Evolutionary conservation across 2,888 invertebrate species (phyloP), one percentile per base, ranked within the genome.

Genomic region (Frankliniella fusca): DNA sequence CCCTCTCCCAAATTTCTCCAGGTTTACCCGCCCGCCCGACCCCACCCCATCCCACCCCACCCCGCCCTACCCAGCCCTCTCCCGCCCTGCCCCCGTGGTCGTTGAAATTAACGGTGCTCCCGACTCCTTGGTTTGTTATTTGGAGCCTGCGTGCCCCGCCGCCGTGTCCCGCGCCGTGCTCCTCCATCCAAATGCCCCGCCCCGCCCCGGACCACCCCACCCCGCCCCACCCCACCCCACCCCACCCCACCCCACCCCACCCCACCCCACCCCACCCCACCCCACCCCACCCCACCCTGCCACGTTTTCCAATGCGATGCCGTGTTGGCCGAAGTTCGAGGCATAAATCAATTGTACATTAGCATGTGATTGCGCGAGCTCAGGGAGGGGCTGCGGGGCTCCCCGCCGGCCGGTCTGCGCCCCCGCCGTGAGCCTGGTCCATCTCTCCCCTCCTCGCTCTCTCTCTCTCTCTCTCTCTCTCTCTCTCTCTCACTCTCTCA

Each of bases 321-420:
- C 70, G 70, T 70, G 70, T 70, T 70, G 70, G 70, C 70, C 70
- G 23, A 70, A 70, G 70, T 70, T 70, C 23, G 70, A 70, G 23
- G 70, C 70, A 70, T 70, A 70, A 70, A 70, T 70, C 70, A 70
- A 70, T 70, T 70, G 70, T 70, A 70, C 70, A 70, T 70, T 70
- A 70, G 70, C 70, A 70, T 70, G 70, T 70, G 70, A 70, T 70
- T 70, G 70, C 70, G 70, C 70, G 70, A n/a, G n/a, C 70, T 3
- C 38, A 5, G 38, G 38, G 38, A 38, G 38, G 38, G 38, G 38
- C 3, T 2, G 38, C 38, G 38, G 38, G 3, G 38, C 38, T 38
- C 38, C 38, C 2, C 38, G 38, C 38, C 38, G 38, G 38, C 38
- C 38, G 20, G 20, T 61, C n/a, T 7, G 5, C 61, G 10, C 61